Evolutionary conservation across 2,797 vertebrate species (phyloP).

Genomic region (Pseudochirops cupreus): DNA sequence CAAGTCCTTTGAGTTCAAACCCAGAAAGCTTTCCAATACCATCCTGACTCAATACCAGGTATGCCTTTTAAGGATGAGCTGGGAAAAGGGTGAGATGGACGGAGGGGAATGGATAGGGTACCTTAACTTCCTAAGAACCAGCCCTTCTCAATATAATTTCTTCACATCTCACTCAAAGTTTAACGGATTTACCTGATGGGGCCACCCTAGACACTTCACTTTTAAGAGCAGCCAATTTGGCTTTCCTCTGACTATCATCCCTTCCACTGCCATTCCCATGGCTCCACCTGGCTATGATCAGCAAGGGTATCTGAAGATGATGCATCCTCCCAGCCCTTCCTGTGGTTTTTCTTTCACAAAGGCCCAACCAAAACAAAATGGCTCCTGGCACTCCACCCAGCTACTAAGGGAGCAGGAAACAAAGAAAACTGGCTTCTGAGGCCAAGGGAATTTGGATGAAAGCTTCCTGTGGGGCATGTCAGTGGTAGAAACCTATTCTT

Average conservation of each 20-base stretch:
- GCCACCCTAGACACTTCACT: neutral
- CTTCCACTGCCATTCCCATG: neutral
- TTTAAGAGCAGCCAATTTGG: neutral
- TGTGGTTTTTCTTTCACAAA: slow-evolving; percentile 24
- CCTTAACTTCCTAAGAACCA: neutral
- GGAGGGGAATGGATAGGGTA: neutral
- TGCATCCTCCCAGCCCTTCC: neutral
- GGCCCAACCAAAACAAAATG: slow-evolving; percentile 62
- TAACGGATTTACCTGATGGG: neutral
- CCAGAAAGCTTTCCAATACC: neutral
- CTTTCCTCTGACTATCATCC: neutral
- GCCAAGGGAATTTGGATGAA: slow-evolving; percentile 64
- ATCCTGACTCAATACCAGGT: neutral
- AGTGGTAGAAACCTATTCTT: slow-evolving; percentile 21
- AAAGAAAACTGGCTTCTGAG: slow-evolving; percentile 57
- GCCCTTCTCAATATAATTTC: neutral
- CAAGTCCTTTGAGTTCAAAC: neutral
- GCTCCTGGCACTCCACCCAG: slow-evolving; percentile 60
- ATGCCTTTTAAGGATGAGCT: neutral
- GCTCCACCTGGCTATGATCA: neutral
- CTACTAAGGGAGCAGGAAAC: slow-evolving; percentile 67
- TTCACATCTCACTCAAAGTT: neutral
- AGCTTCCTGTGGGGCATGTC: slow-evolving; percentile 53
- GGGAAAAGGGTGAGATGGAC: neutral
- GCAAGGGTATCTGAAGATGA: neutral